phyloP scores from a whole-genome alignment of 1,140 invertebrate species.

The Branchinecta lindahli region DNA sequence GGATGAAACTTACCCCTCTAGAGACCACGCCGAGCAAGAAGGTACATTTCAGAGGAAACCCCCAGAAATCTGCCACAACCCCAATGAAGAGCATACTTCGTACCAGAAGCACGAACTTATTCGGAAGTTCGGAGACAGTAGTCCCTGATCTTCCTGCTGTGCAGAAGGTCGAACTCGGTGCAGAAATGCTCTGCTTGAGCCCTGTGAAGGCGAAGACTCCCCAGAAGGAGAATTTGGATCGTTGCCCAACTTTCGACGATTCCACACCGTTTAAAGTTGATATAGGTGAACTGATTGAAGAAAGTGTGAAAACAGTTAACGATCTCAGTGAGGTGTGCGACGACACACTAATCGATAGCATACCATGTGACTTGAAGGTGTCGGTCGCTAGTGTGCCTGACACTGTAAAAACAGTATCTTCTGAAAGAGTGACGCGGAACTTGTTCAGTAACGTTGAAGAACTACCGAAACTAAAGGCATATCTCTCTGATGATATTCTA shows the following conservation, averaged over 20 bases:
- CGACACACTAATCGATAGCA: no score
- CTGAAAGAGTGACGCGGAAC: no score
- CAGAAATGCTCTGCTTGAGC: not conserved
- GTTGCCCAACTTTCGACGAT: no score
- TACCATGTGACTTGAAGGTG: no score
- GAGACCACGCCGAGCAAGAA: not conserved
- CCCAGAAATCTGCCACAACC: not conserved
- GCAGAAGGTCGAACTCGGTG: slow-evolving; percentile 1
- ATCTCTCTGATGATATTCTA: not conserved
- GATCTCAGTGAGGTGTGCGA: no score
- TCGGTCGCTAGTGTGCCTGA: no score
- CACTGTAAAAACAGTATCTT: no score
- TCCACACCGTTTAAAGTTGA: no score
- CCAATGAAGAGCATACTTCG: slow-evolving; percentile 3
- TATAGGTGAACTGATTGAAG: no score
- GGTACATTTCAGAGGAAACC: not conserved
- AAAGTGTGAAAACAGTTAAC: no score
- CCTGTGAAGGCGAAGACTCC: not conserved
- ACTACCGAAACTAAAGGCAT: not conserved
- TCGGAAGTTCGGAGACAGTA: not conserved
- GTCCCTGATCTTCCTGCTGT: not conserved
- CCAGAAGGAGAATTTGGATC: not conserved
- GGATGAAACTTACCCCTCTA: not conserved
- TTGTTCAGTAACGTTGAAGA: not conserved
- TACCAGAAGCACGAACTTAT: not conserved